Conservation (phyloP, 2,888 invertebrate genomes). For the Xanthorhoe designata region DNA sequence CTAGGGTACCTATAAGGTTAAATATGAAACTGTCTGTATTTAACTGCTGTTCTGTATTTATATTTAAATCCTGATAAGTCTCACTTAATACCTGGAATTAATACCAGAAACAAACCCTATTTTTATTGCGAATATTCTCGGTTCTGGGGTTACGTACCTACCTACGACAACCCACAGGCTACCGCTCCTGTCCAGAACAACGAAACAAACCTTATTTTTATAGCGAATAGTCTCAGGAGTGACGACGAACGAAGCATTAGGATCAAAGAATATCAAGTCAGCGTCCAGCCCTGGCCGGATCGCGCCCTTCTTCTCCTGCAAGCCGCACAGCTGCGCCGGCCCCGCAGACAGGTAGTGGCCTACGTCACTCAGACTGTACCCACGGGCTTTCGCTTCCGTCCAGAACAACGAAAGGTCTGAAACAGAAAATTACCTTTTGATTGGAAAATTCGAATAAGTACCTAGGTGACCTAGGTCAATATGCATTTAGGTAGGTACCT, state of each 20-base stretch:
- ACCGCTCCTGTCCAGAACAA: slow-evolving; percentile 13
- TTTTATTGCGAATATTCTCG: too few species aligned
- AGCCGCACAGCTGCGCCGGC: slow-evolving; percentile 85
- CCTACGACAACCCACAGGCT: too few species aligned
- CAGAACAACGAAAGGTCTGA: slow-evolving; percentile 87
- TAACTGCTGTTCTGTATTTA: too few species aligned
- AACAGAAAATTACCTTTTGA: not conserved
- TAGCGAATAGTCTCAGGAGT: slow-evolving; percentile 82
- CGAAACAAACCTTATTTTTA: slow-evolving; percentile 84
- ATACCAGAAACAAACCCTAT: too few species aligned
- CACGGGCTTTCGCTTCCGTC: slow-evolving; percentile 85
- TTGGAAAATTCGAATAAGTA: not conserved
- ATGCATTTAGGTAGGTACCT: too few species aligned
- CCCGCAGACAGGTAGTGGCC: slow-evolving; percentile 83
- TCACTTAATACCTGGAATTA: too few species aligned
- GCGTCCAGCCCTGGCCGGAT: slow-evolving; percentile 87
- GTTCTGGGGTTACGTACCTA: too few species aligned
- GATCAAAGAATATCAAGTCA: slow-evolving; percentile 89
- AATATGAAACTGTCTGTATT: too few species aligned
- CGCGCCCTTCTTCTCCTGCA: slow-evolving; percentile 85
- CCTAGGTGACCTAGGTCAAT: too few species aligned
- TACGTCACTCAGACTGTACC: slow-evolving; percentile 78
- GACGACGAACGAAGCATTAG: slow-evolving; percentile 84
- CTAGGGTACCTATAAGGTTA: too few species aligned
- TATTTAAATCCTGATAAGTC: too few species aligned